Conservation (phyloP, 2,113 vertebrate species). For the Oostethus manadensis region DNA sequence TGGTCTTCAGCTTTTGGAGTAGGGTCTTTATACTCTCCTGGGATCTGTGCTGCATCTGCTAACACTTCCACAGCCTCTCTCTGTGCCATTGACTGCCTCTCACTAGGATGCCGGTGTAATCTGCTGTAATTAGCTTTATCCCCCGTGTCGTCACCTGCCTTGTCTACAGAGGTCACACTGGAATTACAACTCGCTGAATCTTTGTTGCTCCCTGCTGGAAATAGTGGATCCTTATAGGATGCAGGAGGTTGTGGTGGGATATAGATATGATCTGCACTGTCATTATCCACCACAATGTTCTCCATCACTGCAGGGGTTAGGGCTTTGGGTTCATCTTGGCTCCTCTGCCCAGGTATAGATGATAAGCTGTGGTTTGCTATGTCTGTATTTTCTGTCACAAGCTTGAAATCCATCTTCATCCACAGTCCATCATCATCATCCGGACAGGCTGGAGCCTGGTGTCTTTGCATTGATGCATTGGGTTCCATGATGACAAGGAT, state of each 20-base stretch:
- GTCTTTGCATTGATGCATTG: not conserved
- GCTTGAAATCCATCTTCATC: conserved; percentile 29
- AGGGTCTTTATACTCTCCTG: conserved; percentile 13
- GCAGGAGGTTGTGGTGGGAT: conserved; percentile 9
- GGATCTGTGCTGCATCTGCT: not conserved
- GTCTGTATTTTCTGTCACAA: not conserved
- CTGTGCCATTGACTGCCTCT: conserved; percentile 36
- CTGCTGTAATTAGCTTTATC: conserved; percentile 53
- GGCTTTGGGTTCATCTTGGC: not conserved
- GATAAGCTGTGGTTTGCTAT: not conserved
- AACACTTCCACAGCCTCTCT: conserved; percentile 20
- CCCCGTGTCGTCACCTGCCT: conserved; percentile 44
- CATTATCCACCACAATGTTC: conserved; percentile 29
- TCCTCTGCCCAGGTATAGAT: not conserved
- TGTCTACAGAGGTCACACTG: conserved; percentile 30
- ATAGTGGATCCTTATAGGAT: not conserved
- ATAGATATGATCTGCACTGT: conserved; percentile 32
- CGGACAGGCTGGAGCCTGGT: conserved; percentile 4
- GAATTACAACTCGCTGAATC: conserved; percentile 19
- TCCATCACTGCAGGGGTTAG: not conserved
- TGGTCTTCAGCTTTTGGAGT: conserved; percentile 10
- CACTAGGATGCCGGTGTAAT: conserved; percentile 50
- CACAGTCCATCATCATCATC: conserved; percentile 21
- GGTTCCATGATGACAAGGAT: conserved; percentile 24
- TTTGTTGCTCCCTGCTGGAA: conserved; percentile 32